Conservation (phyloP, 1,140 invertebrate genomes). For the Chlorops oryzae region DNA sequence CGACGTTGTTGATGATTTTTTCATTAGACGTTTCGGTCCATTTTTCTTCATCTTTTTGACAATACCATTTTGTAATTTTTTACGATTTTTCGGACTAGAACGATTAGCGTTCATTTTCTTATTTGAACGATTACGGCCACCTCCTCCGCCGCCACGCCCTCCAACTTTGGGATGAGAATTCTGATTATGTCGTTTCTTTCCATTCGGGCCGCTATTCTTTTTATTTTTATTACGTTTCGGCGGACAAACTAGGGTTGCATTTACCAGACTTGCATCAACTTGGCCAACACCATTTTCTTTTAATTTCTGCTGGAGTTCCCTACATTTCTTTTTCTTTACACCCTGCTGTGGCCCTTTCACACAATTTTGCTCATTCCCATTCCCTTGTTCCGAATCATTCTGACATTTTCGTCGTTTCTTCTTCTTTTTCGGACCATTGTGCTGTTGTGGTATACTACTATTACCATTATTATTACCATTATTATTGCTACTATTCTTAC, state of each 20-base stretch:
- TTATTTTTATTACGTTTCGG: conserved; percentile 6
- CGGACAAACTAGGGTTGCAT: no score
- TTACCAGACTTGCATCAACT: no score
- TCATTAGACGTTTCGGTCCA: no score
- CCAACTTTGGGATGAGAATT: background rate
- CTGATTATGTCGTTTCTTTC: background rate
- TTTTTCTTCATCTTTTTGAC: no score
- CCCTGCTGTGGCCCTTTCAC: conserved; percentile 17
- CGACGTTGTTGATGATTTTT: background rate
- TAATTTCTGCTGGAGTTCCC: conserved; percentile 23
- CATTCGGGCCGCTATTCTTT: conserved; percentile 5
- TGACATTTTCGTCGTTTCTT: conserved; percentile 31
- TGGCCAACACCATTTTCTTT: conserved; percentile 9
- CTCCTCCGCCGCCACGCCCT: conserved; percentile 14
- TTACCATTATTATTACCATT: conserved; percentile 33
- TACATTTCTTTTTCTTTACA: conserved; percentile 20
- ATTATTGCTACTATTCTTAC: conserved; percentile 12
- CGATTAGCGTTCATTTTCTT: no score
- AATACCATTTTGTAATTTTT: no score
- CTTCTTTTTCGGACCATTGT: conserved; percentile 21
- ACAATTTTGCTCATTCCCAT: conserved; percentile 37
- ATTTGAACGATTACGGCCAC: conserved; percentile 11
- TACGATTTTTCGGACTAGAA: no score
- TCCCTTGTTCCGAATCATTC: conserved; percentile 27
- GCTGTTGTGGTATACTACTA: conserved; percentile 28